Base-by-base conservation (phyloP, 2,888 invertebrate species). In the Euzetes globulus region DNA sequence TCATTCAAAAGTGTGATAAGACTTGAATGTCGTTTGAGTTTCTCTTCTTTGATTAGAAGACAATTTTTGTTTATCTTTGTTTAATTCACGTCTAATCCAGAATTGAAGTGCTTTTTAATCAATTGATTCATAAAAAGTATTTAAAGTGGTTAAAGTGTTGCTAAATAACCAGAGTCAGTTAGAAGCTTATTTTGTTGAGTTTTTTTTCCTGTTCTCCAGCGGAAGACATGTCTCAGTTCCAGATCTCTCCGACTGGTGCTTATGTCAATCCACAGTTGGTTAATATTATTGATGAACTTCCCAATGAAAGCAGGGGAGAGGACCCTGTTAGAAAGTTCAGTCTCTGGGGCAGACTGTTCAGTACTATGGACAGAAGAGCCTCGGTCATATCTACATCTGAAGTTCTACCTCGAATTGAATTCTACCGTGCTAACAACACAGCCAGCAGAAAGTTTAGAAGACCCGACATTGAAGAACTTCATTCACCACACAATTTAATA, bases 181-280 rank as follows among this genome's bases (percentile, higher is more conserved):
- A n/a, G n/a, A n/a, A n/a, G n/a, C n/a, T n/a, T n/a, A n/a, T n/a
- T n/a, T n/a, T n/a, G n/a, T n/a, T n/a, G n/a, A n/a, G n/a, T n/a
- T n/a, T n/a, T n/a, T n/a, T n/a, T n/a, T n/a, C n/a, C 19, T 65
- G 13, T 11, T 27, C 27, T n/a, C 27, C 17, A 33, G 33, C 5
- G 2, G 29, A 29, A 60, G 60, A 29, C 65, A 65, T 65, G 65
- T 41, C 65, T 19, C n/a, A 41, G 22, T 65, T 65, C 19, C 65
- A 65, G 13, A 13, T 65, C 0, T 65, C 65, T 37, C 19, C 65
- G 19, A 65, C 65, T 11, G 65, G 65, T 2, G 65, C 65, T 65
- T 65, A 65, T 41, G 41, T 65, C 17, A 65, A 65, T 65, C 65
- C 65, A 65, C 65, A 65, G 41, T 27, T 65, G 1, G 19, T 37